These are phyloP conservation scores for Sterna hirundo DNA, from an alignment of 2,113 vertebrate genomes.

Conservation along the genomic window DNA sequence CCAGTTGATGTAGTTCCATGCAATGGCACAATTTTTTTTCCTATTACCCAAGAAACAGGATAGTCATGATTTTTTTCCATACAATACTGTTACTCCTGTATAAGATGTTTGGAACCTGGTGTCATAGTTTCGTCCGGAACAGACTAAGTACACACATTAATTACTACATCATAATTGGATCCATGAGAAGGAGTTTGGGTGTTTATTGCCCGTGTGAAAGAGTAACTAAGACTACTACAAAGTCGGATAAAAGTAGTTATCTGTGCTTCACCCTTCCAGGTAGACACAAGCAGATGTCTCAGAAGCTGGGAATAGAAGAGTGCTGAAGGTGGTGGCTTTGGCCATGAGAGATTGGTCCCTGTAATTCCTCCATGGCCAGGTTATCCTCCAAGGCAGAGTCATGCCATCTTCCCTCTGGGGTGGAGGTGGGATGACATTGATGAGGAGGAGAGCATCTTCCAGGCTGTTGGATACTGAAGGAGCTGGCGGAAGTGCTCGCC, in stretches of 20 bases:
- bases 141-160: background rate
- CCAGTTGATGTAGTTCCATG: background rate
- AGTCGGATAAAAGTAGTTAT: background rate
- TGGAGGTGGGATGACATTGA: background rate
- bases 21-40: background rate
- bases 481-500: too few species aligned
- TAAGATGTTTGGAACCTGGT: background rate
- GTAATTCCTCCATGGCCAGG: background rate
- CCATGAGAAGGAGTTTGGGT: background rate
- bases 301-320: background rate
- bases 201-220: background rate
- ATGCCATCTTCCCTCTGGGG: accelerated
- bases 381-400: background rate
- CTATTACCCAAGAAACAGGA: background rate
- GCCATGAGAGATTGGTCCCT: background rate
- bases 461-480: background rate
- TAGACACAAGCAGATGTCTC: accelerated
- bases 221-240: background rate
- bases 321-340: background rate
- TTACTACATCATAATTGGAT: background rate
- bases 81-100: background rate
- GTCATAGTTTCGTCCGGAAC: background rate
- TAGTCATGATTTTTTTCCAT: background rate
- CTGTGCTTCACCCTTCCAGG: background rate
- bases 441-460: background rate